phyloP scores from a whole-genome alignment of 2,113 vertebrate genomes.

The Pseudorasbora parva region DNA sequence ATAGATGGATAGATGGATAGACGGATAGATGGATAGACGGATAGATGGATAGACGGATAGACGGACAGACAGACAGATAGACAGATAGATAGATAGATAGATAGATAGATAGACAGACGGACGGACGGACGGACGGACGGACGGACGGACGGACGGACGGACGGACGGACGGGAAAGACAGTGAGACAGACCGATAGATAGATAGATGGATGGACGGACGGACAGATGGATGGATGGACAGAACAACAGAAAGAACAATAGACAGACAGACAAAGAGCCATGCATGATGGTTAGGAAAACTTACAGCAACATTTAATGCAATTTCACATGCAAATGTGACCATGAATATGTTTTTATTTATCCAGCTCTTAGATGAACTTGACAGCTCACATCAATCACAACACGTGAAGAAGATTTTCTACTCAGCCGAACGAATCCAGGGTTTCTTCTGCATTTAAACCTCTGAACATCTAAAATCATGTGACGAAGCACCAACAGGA shows the following conservation, averaged over 20 bases:
- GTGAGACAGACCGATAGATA: too few species aligned
- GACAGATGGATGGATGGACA: too few species aligned
- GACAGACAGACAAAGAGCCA: neutral
- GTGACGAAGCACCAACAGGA: neutral
- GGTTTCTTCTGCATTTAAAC: neutral
- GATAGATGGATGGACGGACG: too few species aligned
- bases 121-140: accelerated
- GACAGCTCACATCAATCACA: slow-evolving; percentile 37
- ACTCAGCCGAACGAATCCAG: neutral
- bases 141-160: too few species aligned
- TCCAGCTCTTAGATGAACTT: slow-evolving; percentile 10
- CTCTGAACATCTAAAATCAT: neutral
- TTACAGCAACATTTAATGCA: neutral
- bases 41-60: too few species aligned
- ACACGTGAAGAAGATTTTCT: neutral
- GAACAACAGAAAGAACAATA: too few species aligned
- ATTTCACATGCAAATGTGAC: slow-evolving; percentile 26
- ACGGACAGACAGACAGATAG: too few species aligned
- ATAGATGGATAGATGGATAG: too few species aligned
- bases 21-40: too few species aligned
- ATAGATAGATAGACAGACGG: too few species aligned
- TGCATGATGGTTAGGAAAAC: neutral
- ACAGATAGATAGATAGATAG: too few species aligned
- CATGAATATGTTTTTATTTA: neutral
- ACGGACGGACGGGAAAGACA: too few species aligned